Conservation (phyloP, 1,140 invertebrate species). For the Sitophilus oryzae region DNA sequence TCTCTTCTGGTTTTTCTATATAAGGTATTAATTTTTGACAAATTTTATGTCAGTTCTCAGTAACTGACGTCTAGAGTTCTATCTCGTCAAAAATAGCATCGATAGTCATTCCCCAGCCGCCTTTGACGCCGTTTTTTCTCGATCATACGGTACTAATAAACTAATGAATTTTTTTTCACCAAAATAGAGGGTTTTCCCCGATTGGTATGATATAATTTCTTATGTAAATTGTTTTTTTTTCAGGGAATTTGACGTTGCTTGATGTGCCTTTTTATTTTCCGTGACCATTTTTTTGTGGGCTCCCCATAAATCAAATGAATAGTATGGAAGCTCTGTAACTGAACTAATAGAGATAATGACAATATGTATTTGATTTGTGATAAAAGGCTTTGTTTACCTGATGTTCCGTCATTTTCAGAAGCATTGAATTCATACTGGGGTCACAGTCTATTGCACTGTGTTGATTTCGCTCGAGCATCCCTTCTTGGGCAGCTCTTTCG, state of each 20-base stretch:
- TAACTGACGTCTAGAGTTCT: too few species aligned
- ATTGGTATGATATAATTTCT: neutral
- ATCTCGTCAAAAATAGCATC: too few species aligned
- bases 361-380: neutral
- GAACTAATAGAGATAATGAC: too few species aligned
- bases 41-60: too few species aligned
- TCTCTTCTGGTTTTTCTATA: too few species aligned
- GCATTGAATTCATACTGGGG: neutral
- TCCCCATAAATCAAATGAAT: constrained; percentile 1
- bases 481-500: neutral
- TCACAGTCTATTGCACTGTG: neutral
- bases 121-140: too few species aligned
- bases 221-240: too few species aligned
- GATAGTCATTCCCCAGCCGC: too few species aligned
- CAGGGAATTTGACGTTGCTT: too few species aligned
- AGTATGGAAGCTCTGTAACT: neutral
- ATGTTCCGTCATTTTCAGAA: neutral
- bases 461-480: neutral
- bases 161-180: constrained; percentile 1
- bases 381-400: neutral
- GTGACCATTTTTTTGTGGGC: too few species aligned
- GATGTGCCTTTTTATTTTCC: constrained; percentile 1
- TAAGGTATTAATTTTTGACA: too few species aligned
- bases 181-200: constrained; percentile 1
- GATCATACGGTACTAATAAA: too few species aligned